Evolutionary conservation across 2,797 vertebrate genomes (phyloP), one percentile per base, ranked within the genome.

Genomic region (Heliangelus exortis): DNA sequence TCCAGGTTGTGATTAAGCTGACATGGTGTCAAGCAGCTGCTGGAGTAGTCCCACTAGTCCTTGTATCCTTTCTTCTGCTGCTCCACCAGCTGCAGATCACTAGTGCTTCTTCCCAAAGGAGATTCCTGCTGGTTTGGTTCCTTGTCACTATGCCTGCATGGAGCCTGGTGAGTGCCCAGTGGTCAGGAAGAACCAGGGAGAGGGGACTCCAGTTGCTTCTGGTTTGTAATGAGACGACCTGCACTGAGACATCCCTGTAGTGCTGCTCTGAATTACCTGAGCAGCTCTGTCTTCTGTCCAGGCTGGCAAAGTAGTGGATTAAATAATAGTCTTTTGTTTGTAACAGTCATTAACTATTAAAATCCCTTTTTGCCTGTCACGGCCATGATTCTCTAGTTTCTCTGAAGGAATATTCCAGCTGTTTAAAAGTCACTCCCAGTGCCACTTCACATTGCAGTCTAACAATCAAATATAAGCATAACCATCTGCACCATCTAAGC

Each of bases 1-100:
- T 87, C 77, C 72, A 77, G 55, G 10, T 67, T 85, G n/a, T 73
- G 76, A 59, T 69, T 69, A 87, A 79, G 59, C 48, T 87, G 57
- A 31, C 3, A 4, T 2, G 5, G n/a, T 76, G 63, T 82, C 21
- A 55, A 51, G 36, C 75, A 87, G 72, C 82, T 92, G 72, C 59
- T 85, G 51, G 39, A 62, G 33, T 79, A 71, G 48, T 89, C 63
- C 51, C 29, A 9, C 26, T 59, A 41, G 63, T 72, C 31, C n/a
- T 43, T 31, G 10, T 58, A 34, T 54, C 33, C 31, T 87, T 79
- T 58, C 55, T 76, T 57, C 19, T 1, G 7, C 36, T 5, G 2
- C 63, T 73, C 31, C 43, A 47, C 36, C 29, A 58, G 71, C 59
- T 73, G 43, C 55, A 78, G 45, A 4, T 80, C 81, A 12, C 23